These are phyloP conservation scores for Chaunax sp. DNA, from an alignment of 2,797 vertebrate species.

Conservation along the genomic window DNA sequence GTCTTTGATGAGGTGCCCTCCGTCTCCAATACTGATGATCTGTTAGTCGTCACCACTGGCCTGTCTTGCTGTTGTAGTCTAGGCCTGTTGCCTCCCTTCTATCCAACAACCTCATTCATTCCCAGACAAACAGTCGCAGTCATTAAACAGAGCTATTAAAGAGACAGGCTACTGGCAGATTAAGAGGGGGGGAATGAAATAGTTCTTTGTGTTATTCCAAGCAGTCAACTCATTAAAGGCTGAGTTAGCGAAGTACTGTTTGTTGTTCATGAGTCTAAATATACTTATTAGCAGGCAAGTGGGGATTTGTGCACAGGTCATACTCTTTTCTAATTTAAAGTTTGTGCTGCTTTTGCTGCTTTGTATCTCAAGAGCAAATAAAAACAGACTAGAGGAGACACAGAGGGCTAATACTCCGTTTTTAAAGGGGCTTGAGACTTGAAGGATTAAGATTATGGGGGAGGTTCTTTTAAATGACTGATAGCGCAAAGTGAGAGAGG, in stretches of 20 bases:
- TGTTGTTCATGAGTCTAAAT: slow-evolving; percentile 54
- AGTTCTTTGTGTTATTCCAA: slow-evolving; percentile 63
- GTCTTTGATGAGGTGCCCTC: slow-evolving; percentile 75
- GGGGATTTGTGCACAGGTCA: slow-evolving; percentile 38
- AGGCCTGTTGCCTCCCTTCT: slow-evolving; percentile 68
- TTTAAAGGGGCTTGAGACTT: slow-evolving; percentile 73
- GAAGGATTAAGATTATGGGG: slow-evolving; percentile 81
- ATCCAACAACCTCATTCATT: slow-evolving; percentile 72
- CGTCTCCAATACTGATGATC: slow-evolving; percentile 78
- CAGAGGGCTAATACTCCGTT: slow-evolving; percentile 49
- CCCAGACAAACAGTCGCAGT: slow-evolving; percentile 79
- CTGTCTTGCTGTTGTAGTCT: slow-evolving; percentile 73
- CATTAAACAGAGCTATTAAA: slow-evolving; percentile 80
- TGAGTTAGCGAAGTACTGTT: slow-evolving; percentile 50
- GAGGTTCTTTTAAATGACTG: slow-evolving; percentile 79
- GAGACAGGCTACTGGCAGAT: slow-evolving; percentile 74
- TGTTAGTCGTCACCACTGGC: slow-evolving; percentile 74
- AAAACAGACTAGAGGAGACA: slow-evolving; percentile 62
- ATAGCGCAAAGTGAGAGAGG: slow-evolving; percentile 81
- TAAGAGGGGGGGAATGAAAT: slow-evolving; percentile 71
- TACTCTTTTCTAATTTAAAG: slow-evolving; percentile 38
- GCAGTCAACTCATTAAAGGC: slow-evolving; percentile 59
- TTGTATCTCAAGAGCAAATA: slow-evolving; percentile 43
- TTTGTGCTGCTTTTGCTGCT: slow-evolving; percentile 22
- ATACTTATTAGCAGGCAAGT: slow-evolving; percentile 44